These are phyloP conservation scores for Formica aserva DNA, from an alignment of 2,888 invertebrate genomes.

Conservation along the genomic window DNA sequence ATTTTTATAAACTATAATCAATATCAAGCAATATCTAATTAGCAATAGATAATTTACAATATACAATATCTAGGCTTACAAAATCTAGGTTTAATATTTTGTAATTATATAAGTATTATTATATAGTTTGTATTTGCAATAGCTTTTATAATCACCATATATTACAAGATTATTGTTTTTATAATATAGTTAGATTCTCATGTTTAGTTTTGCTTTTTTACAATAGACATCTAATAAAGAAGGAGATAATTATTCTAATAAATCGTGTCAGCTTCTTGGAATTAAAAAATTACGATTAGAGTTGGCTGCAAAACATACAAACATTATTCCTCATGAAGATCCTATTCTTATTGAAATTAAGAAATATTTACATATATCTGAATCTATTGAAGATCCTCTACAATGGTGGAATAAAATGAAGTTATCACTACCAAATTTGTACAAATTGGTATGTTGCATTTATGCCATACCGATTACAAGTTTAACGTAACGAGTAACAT, in stretches of 20 bases:
- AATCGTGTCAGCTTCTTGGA: neutral
- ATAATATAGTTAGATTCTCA: neutral
- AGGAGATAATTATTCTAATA: neutral
- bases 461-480: conserved; percentile 29
- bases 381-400: conserved; percentile 13
- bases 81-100: neutral
- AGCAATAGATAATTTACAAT: too few species aligned
- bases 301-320: conserved; percentile 26
- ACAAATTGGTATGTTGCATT: conserved; percentile 9
- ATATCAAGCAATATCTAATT: neutral
- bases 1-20: neutral
- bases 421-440: neutral
- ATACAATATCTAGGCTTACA: neutral
- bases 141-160: neutral
- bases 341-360: conserved; percentile 24
- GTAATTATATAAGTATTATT: neutral
- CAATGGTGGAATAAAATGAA: conserved; percentile 26
- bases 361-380: conserved; percentile 17
- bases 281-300: conserved; percentile 14
- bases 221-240: conserved; percentile 17
- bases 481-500: conserved; percentile 4
- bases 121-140: neutral
- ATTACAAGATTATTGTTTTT: conserved; percentile 11
- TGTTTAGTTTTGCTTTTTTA: neutral
- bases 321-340: neutral